Conservation (phyloP, 2,113 vertebrate species). For the Sminthopsis crassicaudata region DNA sequence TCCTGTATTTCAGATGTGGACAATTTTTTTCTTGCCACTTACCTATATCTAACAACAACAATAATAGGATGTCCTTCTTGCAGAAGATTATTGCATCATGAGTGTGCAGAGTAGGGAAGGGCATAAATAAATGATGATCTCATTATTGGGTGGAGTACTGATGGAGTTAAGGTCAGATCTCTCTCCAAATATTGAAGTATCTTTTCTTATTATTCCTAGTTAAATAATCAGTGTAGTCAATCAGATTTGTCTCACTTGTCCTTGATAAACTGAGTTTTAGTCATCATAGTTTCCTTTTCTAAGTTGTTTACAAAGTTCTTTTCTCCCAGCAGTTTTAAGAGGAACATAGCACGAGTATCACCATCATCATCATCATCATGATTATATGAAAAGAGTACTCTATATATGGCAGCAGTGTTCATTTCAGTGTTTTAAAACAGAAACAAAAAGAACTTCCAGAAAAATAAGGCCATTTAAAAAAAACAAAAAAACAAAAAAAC, state of each 20-base stretch:
- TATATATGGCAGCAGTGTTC: neutral
- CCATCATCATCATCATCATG: neutral
- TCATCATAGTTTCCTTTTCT: neutral
- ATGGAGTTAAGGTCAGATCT: neutral
- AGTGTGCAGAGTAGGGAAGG: neutral
- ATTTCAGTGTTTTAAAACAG: neutral
- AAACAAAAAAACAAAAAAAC: neutral
- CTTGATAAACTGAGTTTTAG: neutral
- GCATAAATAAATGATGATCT: neutral
- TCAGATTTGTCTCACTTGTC: neutral
- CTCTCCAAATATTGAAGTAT: neutral
- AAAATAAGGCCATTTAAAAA: neutral
- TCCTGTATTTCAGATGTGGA: neutral
- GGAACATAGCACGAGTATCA: neutral
- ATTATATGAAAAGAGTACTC: neutral
- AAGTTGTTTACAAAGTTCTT: neutral
- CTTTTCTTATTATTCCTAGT: neutral
- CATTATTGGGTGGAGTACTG: neutral
- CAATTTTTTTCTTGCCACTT: neutral
- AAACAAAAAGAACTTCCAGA: neutral
- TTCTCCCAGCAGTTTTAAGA: neutral
- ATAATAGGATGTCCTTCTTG: neutral
- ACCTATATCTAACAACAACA: neutral
- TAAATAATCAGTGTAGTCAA: neutral
- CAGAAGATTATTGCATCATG: neutral